Conservation (phyloP, 2,888 invertebrate species). For the Ferdinandea cuprea region DNA sequence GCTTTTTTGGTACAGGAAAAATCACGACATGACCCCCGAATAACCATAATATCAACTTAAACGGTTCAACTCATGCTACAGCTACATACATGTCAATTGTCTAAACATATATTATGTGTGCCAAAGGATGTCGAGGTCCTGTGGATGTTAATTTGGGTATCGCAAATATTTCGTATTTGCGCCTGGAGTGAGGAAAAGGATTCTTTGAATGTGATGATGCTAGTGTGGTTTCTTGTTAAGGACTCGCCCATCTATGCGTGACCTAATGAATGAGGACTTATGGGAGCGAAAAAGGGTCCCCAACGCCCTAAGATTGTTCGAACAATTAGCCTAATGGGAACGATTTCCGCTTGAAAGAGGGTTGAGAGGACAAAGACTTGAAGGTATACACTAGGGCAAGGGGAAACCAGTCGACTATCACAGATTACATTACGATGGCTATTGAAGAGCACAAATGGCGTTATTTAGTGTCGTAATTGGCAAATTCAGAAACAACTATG, state of each 20-base stretch:
- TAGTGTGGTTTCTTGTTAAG: slow-evolving; percentile 6
- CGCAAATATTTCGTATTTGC: background rate
- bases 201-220: slow-evolving; percentile 4
- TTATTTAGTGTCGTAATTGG: slow-evolving; percentile 64
- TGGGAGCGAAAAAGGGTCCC: slow-evolving; percentile 8
- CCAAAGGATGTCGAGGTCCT: slow-evolving; percentile 23
- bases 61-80: slow-evolving; percentile 1
- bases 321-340: slow-evolving; percentile 64
- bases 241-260: slow-evolving; percentile 40
- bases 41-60: slow-evolving; percentile 43
- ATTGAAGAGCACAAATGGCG: slow-evolving; percentile 31
- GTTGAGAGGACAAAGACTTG: slow-evolving; percentile 4
- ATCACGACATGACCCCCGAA: slow-evolving; percentile 53
- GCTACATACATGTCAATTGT: slow-evolving; percentile 56
- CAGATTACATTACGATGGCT: slow-evolving; percentile 40
- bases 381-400: background rate
- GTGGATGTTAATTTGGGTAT: slow-evolving; percentile 57
- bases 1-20: slow-evolving; percentile 26
- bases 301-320: slow-evolving; percentile 41
- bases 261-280: slow-evolving; percentile 39
- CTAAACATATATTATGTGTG: slow-evolving; percentile 49
- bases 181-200: background rate
- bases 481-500: slow-evolving; percentile 27
- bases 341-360: slow-evolving; percentile 38
- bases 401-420: slow-evolving; percentile 10